Evolutionary conservation across 2,888 invertebrate genomes (phyloP).

Genomic region (Melanchra persicariae): DNA sequence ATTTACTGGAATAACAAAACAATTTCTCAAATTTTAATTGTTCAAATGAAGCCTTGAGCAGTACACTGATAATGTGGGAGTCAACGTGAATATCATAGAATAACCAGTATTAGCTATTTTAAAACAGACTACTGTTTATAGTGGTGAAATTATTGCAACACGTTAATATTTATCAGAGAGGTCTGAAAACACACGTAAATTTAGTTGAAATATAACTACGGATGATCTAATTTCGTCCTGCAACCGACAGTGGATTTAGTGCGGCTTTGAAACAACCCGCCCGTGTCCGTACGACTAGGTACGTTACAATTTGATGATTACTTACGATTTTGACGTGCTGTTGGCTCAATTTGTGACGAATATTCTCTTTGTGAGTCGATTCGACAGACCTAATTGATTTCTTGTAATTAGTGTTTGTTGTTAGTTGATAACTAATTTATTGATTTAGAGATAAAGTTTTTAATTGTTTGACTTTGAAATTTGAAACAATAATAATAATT

Average conservation of each 20-base stretch:
- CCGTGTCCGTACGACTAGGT: background rate
- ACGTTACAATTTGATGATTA: background rate
- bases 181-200: background rate
- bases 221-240: constrained; percentile 34
- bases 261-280: constrained; percentile 8
- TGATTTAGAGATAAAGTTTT: background rate
- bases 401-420: background rate
- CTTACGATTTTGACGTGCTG: background rate
- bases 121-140: background rate
- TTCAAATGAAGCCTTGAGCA: background rate
- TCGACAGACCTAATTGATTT: background rate
- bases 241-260: constrained; percentile 21
- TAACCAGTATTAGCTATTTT: too few relatives aligned
- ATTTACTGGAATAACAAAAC: background rate
- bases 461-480: background rate
- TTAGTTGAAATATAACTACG: constrained; percentile 15
- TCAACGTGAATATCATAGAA: too few relatives aligned
- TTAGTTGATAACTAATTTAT: background rate
- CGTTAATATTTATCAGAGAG: background rate
- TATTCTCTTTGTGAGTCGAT: background rate
- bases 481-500: background rate
- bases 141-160: background rate
- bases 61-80: background rate
- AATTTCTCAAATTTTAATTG: background rate
- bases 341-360: background rate